phyloP scores from a whole-genome alignment of 2,888 invertebrate genomes.

The Epirrhoe alternata region DNA sequence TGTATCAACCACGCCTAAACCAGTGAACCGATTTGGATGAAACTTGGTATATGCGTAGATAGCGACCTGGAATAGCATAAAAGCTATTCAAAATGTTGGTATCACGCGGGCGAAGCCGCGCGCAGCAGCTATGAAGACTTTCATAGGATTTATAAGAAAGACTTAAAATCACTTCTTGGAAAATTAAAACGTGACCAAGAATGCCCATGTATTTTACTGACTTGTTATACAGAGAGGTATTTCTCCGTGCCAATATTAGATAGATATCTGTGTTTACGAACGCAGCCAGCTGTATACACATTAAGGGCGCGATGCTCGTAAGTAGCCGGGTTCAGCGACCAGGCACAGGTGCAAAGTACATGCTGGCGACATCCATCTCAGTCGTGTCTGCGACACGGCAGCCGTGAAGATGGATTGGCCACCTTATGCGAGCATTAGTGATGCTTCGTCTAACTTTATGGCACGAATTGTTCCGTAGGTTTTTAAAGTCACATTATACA shows the following conservation, averaged over 20 bases:
- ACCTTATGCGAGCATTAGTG: constrained; percentile 51
- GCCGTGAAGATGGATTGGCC: constrained; percentile 64
- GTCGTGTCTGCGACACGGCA: constrained; percentile 55
- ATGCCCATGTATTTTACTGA: not conserved
- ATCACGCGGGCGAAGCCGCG: too few species aligned
- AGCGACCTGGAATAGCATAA: too few species aligned
- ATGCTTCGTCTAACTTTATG: constrained; percentile 44
- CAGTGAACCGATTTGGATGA: too few species aligned
- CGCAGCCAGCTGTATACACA: constrained; percentile 31
- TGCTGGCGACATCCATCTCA: constrained; percentile 58
- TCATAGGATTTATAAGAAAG: too few species aligned
- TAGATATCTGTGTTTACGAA: constrained; percentile 5
- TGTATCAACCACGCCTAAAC: too few species aligned
- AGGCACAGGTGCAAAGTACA: constrained; percentile 26
- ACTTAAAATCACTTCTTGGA: not conserved
- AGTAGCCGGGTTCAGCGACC: constrained; percentile 24
- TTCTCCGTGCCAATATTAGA: not conserved
- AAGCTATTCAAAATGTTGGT: too few species aligned
- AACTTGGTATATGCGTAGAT: too few species aligned
- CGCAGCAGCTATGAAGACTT: too few species aligned
- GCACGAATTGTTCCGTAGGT: constrained; percentile 17
- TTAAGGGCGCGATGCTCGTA: constrained; percentile 26
- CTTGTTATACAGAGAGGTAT: not conserved
- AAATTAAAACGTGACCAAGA: not conserved
- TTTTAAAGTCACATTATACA: constrained; percentile 37